phyloP scores from a whole-genome alignment of 2,113 vertebrate species.

The Elaphurus davidianus region DNA sequence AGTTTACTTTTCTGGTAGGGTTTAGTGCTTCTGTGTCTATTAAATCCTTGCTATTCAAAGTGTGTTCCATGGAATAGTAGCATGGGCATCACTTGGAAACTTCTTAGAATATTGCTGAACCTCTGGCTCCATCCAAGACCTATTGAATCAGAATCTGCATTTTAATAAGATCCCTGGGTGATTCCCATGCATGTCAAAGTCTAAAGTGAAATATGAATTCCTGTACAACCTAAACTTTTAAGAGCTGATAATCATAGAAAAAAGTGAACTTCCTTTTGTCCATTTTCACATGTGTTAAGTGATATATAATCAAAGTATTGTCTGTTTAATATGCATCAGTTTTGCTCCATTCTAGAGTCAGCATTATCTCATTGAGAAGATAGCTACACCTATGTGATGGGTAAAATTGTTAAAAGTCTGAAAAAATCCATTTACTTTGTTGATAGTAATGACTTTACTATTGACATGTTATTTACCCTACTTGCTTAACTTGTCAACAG shows the following conservation, averaged over 20 bases:
- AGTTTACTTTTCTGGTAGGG: background rate
- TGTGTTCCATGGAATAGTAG: background rate
- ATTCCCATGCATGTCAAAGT: background rate
- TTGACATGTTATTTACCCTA: slow-evolving; percentile 10
- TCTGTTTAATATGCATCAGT: background rate
- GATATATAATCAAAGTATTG: slow-evolving; percentile 17
- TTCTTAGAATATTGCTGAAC: background rate
- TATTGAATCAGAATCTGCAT: background rate
- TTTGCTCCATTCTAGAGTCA: background rate
- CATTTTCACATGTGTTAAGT: background rate
- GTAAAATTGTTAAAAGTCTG: background rate
- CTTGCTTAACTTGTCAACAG: background rate
- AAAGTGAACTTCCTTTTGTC: background rate
- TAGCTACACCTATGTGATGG: background rate
- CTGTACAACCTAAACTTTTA: background rate
- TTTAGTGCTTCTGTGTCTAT: background rate
- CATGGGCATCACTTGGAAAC: background rate
- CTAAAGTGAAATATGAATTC: slow-evolving; percentile 1
- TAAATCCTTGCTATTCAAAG: slow-evolving; percentile 16
- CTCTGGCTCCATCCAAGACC: background rate
- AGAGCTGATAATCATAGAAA: background rate
- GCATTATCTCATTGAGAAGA: background rate
- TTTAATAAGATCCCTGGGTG: background rate
- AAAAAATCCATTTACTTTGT: background rate
- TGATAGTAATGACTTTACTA: background rate